These are phyloP conservation scores for Sprattus sprattus DNA, from an alignment of 2,113 vertebrate species.

Conservation along the genomic window DNA sequence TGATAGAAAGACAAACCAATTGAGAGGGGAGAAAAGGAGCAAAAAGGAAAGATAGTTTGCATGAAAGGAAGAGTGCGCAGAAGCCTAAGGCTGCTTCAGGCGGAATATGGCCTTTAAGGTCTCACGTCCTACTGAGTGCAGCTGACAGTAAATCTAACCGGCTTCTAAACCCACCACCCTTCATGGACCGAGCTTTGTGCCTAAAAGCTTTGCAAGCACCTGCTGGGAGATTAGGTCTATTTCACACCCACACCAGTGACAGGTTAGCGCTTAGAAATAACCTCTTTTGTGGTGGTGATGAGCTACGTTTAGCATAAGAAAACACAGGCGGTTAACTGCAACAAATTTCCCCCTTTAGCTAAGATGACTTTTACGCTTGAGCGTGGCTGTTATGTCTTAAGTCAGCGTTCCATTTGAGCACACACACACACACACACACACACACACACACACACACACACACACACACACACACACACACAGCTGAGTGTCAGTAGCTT, in stretches of 20 bases:
- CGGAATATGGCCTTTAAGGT: neutral
- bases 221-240: neutral
- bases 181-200: neutral
- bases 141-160: neutral
- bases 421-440: constrained; percentile 8
- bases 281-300: neutral
- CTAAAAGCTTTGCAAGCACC: neutral
- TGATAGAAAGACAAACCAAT: neutral
- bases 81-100: neutral
- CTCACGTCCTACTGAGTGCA: neutral
- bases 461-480: neutral
- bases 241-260: neutral
- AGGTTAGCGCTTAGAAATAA: neutral
- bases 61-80: constrained; percentile 6
- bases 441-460: neutral
- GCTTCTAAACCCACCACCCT: neutral
- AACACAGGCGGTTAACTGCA: neutral
- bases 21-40: constrained; percentile 14
- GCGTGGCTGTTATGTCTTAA: neutral
- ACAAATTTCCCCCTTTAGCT: neutral
- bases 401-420: neutral
- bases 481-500: neutral
- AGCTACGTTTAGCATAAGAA: constrained; percentile 13
- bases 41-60: neutral
- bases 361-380: neutral